These are phyloP conservation scores for Pedetes capensis DNA, from an alignment of 2,113 vertebrate species.

Conservation along the genomic window DNA sequence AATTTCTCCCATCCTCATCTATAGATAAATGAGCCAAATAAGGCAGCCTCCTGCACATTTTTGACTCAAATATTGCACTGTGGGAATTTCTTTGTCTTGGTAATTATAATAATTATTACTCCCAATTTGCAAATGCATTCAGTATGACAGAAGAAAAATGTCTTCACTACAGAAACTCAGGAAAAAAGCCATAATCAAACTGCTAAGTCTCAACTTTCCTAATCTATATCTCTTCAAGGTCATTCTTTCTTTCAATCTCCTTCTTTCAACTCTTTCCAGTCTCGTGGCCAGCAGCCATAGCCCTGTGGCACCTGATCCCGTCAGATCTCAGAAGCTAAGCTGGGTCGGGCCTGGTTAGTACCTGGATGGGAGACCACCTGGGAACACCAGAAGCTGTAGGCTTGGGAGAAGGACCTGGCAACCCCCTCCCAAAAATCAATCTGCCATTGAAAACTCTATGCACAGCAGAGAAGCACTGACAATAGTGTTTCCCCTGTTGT, in stretches of 20 bases:
- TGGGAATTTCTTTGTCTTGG: conserved; percentile 1
- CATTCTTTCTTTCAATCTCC: background rate
- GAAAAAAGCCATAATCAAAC: background rate
- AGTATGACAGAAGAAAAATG: conserved; percentile 21
- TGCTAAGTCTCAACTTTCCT: background rate
- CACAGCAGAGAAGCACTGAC: no score
- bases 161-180: background rate
- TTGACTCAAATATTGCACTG: background rate
- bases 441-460: no score
- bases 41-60: background rate
- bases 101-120: conserved; percentile 55
- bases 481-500: no score
- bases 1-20: conserved; percentile 1
- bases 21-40: conserved; percentile 6
- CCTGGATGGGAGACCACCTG: no score
- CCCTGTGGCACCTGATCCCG: no score
- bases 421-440: no score
- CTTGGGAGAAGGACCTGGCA: no score
- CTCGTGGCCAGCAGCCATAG: no score
- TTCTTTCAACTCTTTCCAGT: background rate
- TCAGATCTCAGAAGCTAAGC: no score
- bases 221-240: background rate
- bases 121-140: conserved; percentile 25
- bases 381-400: no score
- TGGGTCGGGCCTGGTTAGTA: no score